Conservation (phyloP, 2,113 vertebrate genomes). For the Vanacampus margaritifer region DNA sequence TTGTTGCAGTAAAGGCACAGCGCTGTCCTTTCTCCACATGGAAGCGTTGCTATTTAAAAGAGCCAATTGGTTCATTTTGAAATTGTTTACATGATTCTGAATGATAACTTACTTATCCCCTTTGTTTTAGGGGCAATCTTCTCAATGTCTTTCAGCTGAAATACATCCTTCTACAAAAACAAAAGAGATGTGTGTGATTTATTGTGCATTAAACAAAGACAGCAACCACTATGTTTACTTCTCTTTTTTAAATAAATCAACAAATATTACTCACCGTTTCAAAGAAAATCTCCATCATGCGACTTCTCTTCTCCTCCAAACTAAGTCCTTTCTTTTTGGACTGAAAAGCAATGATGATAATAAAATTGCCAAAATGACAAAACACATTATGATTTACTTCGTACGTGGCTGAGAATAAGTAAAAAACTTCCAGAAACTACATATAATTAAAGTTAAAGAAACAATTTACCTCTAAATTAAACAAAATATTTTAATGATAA, state of each 20-base stretch:
- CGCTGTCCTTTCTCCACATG: background rate
- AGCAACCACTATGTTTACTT: background rate
- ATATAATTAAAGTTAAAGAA: no score
- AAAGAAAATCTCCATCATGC: conserved; percentile 99
- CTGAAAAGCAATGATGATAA: conserved; percentile 61
- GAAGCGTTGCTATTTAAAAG: background rate
- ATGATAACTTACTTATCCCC: conserved; percentile 88
- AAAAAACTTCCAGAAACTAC: background rate
- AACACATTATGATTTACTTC: background rate
- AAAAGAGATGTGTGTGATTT: background rate
- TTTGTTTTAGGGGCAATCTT: conserved; percentile 97
- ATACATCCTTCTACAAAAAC: conserved; percentile 88
- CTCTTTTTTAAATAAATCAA: background rate
- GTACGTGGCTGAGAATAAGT: background rate
- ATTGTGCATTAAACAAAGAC: background rate
- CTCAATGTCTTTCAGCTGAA: conserved; percentile 96
- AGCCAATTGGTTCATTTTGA: background rate
- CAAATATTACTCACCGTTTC: conserved; percentile 80
- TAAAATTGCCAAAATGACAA: background rate
- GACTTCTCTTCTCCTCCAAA: conserved; percentile 90
- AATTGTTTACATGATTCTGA: background rate
- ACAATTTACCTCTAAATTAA: no score
- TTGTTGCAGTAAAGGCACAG: background rate
- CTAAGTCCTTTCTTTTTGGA: conserved; percentile 96
- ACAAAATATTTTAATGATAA: background rate